phyloP scores from a whole-genome alignment of 2,888 invertebrate species.

The Lasioglossum lativentre region DNA sequence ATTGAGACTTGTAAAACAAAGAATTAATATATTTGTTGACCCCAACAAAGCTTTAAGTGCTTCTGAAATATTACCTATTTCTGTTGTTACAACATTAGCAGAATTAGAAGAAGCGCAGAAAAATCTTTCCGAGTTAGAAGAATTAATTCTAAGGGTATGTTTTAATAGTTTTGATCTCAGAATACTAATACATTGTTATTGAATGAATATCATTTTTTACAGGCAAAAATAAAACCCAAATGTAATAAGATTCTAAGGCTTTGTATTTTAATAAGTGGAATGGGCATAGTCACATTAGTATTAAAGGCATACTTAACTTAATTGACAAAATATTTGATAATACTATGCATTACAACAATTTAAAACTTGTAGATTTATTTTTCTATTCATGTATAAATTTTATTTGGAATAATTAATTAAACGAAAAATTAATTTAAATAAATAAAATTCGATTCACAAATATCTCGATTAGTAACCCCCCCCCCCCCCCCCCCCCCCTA shows the following conservation, averaged over 20 bases:
- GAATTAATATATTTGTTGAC: slow-evolving; percentile 67
- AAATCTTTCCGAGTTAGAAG: slow-evolving; percentile 53
- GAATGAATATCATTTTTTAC: slow-evolving; percentile 19
- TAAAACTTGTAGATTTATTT: neutral
- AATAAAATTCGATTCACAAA: neutral
- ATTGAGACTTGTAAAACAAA: slow-evolving; percentile 60
- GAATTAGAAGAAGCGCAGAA: slow-evolving; percentile 66
- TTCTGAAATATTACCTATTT: slow-evolving; percentile 64
- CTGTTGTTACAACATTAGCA: slow-evolving; percentile 46
- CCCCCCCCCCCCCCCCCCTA: too few species aligned
- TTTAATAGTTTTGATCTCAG: neutral
- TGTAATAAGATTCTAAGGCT: neutral
- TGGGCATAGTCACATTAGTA: slow-evolving; percentile 38
- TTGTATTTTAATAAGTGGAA: slow-evolving; percentile 23
- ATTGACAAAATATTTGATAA: neutral
- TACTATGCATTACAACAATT: neutral
- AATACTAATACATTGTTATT: neutral
- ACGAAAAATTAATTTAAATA: neutral
- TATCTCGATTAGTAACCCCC: neutral
- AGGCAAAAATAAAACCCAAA: slow-evolving; percentile 37
- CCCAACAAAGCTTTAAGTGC: slow-evolving; percentile 61
- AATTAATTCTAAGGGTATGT: slow-evolving; percentile 34
- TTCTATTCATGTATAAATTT: neutral
- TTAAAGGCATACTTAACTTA: slow-evolving; percentile 16
- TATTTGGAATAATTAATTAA: neutral